These are phyloP conservation scores for Vandiemenella viatica DNA, from an alignment of 2,888 invertebrate genomes.

Conservation along the genomic window DNA sequence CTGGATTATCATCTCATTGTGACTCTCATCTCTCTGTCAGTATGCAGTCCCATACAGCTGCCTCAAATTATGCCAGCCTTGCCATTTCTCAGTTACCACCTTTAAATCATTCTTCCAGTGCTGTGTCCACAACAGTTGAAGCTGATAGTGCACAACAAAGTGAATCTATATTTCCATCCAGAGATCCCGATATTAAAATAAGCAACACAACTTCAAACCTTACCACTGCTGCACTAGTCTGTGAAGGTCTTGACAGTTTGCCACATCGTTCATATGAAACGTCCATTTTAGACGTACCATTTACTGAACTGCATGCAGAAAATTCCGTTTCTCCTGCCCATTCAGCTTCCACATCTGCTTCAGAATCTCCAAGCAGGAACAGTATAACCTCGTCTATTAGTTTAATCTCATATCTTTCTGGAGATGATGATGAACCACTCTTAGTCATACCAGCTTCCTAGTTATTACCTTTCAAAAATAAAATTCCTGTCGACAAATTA, in stretches of 20 bases:
- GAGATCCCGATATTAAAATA: too few relatives aligned
- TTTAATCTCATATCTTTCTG: conserved; percentile 7
- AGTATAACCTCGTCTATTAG: conserved; percentile 20
- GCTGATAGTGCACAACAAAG: too few relatives aligned
- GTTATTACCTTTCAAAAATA: background rate
- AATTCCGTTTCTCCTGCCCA: conserved; percentile 1
- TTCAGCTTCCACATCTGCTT: conserved; percentile 10
- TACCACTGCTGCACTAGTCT: background rate
- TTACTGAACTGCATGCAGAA: background rate
- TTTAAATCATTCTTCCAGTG: background rate
- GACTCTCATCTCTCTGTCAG: too few relatives aligned
- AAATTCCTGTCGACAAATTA: too few relatives aligned
- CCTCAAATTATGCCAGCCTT: background rate
- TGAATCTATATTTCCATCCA: too few relatives aligned
- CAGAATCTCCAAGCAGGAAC: conserved; percentile 19
- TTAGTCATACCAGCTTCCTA: conserved; percentile 6
- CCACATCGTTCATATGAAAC: background rate
- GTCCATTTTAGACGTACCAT: too few relatives aligned
- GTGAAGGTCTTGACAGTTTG: background rate
- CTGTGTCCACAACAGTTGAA: too few relatives aligned
- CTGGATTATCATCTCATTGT: too few relatives aligned
- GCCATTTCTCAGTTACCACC: background rate
- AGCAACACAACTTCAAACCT: background rate
- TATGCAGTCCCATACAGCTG: background rate
- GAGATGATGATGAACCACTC: conserved; percentile 11